phyloP scores from a whole-genome alignment of 2,113 vertebrate genomes.

The Myotis davidii region DNA sequence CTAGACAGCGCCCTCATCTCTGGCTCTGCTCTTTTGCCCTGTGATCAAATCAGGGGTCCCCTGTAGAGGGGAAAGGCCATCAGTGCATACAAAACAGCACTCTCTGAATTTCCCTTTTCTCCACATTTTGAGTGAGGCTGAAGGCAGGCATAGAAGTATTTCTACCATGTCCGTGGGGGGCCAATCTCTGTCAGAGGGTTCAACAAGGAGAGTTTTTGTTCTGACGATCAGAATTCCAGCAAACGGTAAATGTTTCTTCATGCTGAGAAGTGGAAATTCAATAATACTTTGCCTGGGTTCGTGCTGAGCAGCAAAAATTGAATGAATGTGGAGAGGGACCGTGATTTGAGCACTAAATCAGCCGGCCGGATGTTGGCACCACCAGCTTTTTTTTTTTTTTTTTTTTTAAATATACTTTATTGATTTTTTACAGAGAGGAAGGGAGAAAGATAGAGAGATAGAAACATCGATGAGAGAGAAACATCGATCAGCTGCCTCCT shows the following conservation, averaged over 20 bases:
- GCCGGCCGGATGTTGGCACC: slow-evolving; percentile 26
- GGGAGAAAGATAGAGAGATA: too few species aligned
- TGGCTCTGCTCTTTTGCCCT: background rate
- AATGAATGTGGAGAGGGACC: slow-evolving; percentile 69
- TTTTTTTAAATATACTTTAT: too few species aligned
- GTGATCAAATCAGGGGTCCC: background rate
- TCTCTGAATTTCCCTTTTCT: background rate
- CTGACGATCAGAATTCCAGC: slow-evolving; percentile 71
- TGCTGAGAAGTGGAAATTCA: slow-evolving; percentile 80
- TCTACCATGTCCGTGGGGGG: background rate
- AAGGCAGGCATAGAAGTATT: background rate
- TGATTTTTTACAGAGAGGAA: too few species aligned
- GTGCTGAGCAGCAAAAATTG: slow-evolving; percentile 76
- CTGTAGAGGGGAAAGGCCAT: background rate
- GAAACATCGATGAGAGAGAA: too few species aligned
- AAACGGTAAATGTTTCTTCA: slow-evolving; percentile 70
- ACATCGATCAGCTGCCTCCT: too few species aligned
- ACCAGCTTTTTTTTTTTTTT: too few species aligned
- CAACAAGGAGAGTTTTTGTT: slow-evolving; percentile 62
- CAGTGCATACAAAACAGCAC: background rate
- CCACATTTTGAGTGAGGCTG: background rate
- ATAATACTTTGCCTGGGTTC: slow-evolving; percentile 72
- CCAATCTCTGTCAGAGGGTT: slow-evolving; percentile 36
- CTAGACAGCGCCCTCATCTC: background rate
- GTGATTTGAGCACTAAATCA: slow-evolving; percentile 63